A percentile compares a stretch with the other conserved stretches of the same genome.
Conservation (phyloP, 1,140 invertebrate genomes). For the Papilio helenus region DNA sequence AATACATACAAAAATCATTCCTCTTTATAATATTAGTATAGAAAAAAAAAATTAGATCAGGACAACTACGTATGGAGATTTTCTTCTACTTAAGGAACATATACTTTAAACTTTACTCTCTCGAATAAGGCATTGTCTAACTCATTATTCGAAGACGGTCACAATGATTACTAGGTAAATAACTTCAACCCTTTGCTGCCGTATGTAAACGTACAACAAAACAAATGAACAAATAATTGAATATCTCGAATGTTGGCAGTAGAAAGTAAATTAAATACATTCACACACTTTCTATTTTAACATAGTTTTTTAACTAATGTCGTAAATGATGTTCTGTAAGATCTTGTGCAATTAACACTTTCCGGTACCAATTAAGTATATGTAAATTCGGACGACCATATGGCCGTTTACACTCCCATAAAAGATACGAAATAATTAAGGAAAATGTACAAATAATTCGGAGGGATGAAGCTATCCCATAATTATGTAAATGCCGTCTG, state of each 20-base stretch:
- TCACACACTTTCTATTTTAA: not conserved
- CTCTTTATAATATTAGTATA: too few relatives aligned
- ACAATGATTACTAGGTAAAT: conserved; percentile 5
- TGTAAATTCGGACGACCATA: not conserved
- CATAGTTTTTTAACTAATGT: not conserved
- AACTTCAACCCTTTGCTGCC: not conserved
- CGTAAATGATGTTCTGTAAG: not conserved
- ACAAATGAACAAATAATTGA: not conserved
- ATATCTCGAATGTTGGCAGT: not conserved
- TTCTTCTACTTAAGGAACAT: not conserved
- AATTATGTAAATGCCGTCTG: conserved; percentile 58
- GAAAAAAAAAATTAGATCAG: too few relatives aligned
- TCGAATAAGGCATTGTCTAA: not conserved
- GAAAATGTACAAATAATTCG: not conserved
- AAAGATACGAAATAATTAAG: conserved; percentile 28
- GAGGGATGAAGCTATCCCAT: conserved; percentile 44
- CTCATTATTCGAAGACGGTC: not conserved
- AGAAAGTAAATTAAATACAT: not conserved
- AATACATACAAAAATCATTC: too few relatives aligned
- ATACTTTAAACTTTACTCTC: not conserved
- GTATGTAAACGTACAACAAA: not conserved
- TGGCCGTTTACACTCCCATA: not conserved
- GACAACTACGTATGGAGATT: not conserved
- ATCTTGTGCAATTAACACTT: conserved; percentile 4
- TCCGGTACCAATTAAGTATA: not conserved